Conservation (phyloP, 2,888 invertebrate genomes). For the Lissocephala sabroskyi region DNA sequence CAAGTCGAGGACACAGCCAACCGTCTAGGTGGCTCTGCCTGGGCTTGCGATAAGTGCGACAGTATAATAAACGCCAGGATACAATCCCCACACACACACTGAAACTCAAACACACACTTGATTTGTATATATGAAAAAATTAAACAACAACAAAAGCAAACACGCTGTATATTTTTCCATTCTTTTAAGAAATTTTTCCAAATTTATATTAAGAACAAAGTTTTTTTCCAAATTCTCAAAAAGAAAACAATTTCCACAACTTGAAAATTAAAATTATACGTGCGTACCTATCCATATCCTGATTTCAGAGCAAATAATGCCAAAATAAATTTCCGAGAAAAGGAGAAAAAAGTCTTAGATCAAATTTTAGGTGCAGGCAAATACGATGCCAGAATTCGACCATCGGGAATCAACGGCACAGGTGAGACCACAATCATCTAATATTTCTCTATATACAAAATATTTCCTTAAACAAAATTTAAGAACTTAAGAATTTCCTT, state of each 20-base stretch:
- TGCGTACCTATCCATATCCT: conserved; percentile 71
- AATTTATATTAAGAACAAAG: conserved; percentile 9
- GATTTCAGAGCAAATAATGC: conserved; percentile 81
- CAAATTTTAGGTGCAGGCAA: conserved; percentile 91
- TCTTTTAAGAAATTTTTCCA: conserved; percentile 1
- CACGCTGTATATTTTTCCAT: not conserved
- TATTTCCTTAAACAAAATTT: conserved; percentile 9
- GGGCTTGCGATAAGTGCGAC: conserved; percentile 69
- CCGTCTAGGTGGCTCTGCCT: conserved; percentile 52
- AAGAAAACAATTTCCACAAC: conserved; percentile 7
- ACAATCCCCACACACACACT: not conserved
- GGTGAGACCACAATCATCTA: conserved; percentile 75
- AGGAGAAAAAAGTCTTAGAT: conserved; percentile 94
- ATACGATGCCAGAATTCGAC: conserved; percentile 94
- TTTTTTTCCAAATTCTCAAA: conserved; percentile 24
- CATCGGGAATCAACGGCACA: conserved; percentile 94
- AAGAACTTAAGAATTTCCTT: conserved; percentile 1
- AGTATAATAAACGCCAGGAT: conserved; percentile 48
- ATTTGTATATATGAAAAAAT: conserved; percentile 37
- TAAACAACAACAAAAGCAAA: conserved; percentile 1
- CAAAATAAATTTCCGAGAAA: conserved; percentile 93
- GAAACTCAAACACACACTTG: conserved; percentile 13
- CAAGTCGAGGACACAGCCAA: conserved; percentile 54
- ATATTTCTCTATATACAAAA: not conserved
- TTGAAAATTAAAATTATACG: conserved; percentile 61